A percentile compares a stretch with the other conserved stretches of the same genome.
Evolutionary conservation across 2,888 invertebrate species (phyloP).

Genomic region (Epinotia brunnichana): DNA sequence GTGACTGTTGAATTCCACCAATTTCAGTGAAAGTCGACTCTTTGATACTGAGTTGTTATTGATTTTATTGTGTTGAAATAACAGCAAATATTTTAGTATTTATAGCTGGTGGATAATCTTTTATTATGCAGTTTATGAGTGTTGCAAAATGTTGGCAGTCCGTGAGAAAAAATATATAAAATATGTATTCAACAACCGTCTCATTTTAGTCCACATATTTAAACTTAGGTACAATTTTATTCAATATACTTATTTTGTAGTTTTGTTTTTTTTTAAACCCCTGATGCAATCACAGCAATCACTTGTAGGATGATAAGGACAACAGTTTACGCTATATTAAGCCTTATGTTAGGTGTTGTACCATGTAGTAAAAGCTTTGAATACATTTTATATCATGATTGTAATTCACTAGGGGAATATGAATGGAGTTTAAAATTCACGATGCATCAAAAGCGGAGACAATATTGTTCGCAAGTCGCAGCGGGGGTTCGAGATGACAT

Average conservation of each 20-base stretch:
- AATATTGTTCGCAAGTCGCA: slow-evolving; percentile 81
- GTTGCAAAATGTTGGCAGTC: slow-evolving; percentile 21
- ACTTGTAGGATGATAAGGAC: slow-evolving; percentile 9
- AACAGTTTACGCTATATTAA: slow-evolving; percentile 22
- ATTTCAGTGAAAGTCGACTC: slow-evolving; percentile 38
- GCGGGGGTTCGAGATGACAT: slow-evolving; percentile 81
- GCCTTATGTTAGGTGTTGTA: slow-evolving; percentile 31
- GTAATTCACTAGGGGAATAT: slow-evolving; percentile 69
- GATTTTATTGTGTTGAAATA: slow-evolving; percentile 42
- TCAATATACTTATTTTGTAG: no score
- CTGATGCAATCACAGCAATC: neutral
- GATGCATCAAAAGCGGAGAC: slow-evolving; percentile 77
- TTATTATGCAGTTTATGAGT: slow-evolving; percentile 37
- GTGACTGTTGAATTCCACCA: slow-evolving; percentile 23
- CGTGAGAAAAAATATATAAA: slow-evolving; percentile 20
- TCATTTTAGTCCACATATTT: neutral
- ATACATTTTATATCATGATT: slow-evolving; percentile 59
- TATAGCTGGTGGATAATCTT: slow-evolving; percentile 30
- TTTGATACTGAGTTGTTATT: slow-evolving; percentile 38
- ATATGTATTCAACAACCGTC: neutral
- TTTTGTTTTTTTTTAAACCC: no score
- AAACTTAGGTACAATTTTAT: neutral
- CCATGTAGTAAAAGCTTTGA: slow-evolving; percentile 44
- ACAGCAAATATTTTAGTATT: slow-evolving; percentile 39
- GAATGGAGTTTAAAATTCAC: slow-evolving; percentile 80